Conservation (phyloP, 2,888 invertebrate species). For the Ariolimax columbianus region DNA sequence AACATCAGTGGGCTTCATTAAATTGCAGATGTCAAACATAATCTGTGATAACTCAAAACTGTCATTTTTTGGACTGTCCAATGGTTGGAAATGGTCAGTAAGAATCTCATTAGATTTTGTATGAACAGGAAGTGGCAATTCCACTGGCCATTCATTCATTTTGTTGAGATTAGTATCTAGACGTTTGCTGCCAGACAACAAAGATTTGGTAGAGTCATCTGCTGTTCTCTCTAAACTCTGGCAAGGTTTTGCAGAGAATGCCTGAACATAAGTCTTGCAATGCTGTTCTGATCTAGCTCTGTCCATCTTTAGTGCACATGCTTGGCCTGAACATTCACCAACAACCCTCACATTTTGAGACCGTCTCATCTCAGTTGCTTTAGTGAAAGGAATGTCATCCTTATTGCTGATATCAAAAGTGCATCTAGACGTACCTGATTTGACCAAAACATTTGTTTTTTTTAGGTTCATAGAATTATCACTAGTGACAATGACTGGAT, state of each 20-base stretch:
- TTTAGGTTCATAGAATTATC: neutral
- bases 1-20: constrained; percentile 29
- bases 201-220: neutral
- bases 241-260: constrained; percentile 9
- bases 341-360: neutral
- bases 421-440: neutral
- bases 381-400: neutral
- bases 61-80: neutral
- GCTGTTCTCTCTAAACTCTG: constrained; percentile 3
- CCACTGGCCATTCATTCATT: neutral
- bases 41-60: neutral
- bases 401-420: neutral
- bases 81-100: neutral
- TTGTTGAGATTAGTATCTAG: constrained; percentile 13
- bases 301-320: constrained; percentile 25
- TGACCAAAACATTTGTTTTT: neutral
- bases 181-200: neutral
- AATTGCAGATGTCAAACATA: constrained; percentile 23
- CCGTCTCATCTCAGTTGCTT: neutral
- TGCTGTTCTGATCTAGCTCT: neutral
- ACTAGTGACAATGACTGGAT: neutral
- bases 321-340: constrained; percentile 11
- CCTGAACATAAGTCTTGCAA: neutral
- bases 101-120: constrained; percentile 20
- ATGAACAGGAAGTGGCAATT: neutral